These are phyloP conservation scores for Lydus trimaculatus DNA, from an alignment of 2,888 invertebrate species.

Conservation along the genomic window DNA sequence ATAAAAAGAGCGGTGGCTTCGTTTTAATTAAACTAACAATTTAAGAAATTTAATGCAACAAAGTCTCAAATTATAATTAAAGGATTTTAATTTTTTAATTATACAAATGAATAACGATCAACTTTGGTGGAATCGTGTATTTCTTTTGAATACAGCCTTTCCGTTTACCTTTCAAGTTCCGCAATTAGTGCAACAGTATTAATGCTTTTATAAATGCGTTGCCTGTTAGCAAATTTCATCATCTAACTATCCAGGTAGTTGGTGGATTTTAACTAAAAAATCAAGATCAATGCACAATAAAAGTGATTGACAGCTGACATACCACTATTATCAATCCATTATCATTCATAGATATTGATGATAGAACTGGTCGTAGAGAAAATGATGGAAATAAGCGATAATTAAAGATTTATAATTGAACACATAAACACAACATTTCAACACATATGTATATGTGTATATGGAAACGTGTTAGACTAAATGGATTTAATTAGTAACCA, in stretches of 20 bases:
- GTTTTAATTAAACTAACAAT: background rate
- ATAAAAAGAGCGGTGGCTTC: background rate
- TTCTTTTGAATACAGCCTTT: background rate
- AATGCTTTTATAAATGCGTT: background rate
- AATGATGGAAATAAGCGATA: no score
- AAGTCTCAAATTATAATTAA: slow-evolving; percentile 1
- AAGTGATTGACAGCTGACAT: no score
- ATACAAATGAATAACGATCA: background rate
- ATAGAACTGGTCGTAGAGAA: no score
- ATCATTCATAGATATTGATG: no score
- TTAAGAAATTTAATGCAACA: background rate
- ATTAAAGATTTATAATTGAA: no score
- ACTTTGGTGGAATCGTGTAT: background rate
- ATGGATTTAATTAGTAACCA: no score
- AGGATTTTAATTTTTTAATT: background rate
- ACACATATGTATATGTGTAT: no score
- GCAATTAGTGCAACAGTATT: background rate
- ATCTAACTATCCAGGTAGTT: background rate
- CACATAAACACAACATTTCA: no score
- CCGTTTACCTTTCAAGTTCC: slow-evolving; percentile 2
- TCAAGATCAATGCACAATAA: background rate
- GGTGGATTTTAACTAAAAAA: background rate
- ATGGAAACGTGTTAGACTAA: no score
- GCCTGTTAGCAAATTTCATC: background rate
- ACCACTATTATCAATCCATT: no score